A percentile compares a stretch with the other conserved stretches of the same genome.
These are phyloP conservation scores for Phortica okadai DNA, from an alignment of 2,888 invertebrate species.

Conservation along the genomic window DNA sequence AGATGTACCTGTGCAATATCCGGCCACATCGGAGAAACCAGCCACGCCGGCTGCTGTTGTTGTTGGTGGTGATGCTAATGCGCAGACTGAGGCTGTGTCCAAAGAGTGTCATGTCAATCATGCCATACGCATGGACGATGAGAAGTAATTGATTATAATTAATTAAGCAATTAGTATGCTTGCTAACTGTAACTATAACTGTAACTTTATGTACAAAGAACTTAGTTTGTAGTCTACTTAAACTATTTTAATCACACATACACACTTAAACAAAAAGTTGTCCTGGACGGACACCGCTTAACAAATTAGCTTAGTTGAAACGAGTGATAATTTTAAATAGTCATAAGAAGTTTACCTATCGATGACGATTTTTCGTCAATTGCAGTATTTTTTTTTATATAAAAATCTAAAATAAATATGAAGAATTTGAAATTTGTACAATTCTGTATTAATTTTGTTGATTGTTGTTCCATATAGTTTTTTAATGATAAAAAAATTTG, in stretches of 20 bases:
- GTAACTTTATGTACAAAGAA: constrained; percentile 65
- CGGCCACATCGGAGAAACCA: constrained; percentile 39
- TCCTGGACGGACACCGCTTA: constrained; percentile 38
- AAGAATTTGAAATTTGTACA: too few relatives aligned
- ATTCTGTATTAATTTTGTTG: too few relatives aligned
- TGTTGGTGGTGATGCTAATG: neutral
- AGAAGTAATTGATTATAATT: constrained; percentile 46
- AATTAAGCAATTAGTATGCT: constrained; percentile 28
- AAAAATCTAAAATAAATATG: constrained; percentile 30
- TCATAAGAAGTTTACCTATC: constrained; percentile 46
- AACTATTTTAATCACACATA: neutral
- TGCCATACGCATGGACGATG: constrained; percentile 74
- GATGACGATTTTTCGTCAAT: constrained; percentile 28
- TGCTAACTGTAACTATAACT: constrained; percentile 44
- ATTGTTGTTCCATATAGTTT: too few relatives aligned
- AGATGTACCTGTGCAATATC: constrained; percentile 48
- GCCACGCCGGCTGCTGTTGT: neutral
- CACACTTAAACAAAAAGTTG: neutral
- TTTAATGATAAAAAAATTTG: too few relatives aligned
- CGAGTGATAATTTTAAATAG: constrained; percentile 58
- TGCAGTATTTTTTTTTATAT: constrained; percentile 45
- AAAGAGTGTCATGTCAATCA: constrained; percentile 71
- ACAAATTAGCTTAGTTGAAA: constrained; percentile 52
- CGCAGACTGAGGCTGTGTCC: neutral
- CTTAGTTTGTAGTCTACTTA: constrained; percentile 38